Percentiles rank a stretch among this genome's conserved stretches.
Conservation (phyloP, 2,797 vertebrate species). For the Galago senegalensis region DNA sequence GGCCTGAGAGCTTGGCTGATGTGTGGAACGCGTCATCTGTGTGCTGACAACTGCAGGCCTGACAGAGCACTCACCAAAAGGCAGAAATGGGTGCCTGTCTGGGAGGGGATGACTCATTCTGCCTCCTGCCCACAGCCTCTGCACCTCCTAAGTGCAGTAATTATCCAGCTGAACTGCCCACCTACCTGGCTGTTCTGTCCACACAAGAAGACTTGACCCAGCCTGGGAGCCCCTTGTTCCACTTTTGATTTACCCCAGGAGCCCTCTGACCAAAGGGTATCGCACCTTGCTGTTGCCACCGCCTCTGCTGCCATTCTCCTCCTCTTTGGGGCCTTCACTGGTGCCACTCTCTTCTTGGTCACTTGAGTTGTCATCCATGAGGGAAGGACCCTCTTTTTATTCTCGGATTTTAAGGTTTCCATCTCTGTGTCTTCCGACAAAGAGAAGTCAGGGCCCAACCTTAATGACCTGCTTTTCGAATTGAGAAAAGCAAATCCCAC, state of each 20-base stretch:
- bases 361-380: constrained; percentile 84
- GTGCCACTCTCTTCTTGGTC: background rate
- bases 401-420: constrained; percentile 57
- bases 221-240: background rate
- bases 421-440: constrained; percentile 55
- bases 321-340: constrained; percentile 14
- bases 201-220: rapidly evolving
- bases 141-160: background rate
- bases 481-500: background rate
- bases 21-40: rapidly evolving
- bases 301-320: background rate
- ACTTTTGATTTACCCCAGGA: too few species aligned
- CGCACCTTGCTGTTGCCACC: constrained; percentile 37
- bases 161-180: rapidly evolving
- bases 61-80: background rate
- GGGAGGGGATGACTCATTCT: background rate
- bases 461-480: background rate
- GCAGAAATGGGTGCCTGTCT: background rate
- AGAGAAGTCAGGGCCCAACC: background rate
- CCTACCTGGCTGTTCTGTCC: background rate
- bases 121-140: rapidly evolving
- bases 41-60: background rate
- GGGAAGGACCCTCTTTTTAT: constrained; percentile 85
- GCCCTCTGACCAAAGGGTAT: background rate
- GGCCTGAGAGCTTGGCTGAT: background rate